Conservation (phyloP, 2,113 vertebrate species). For the Antidorcas marsupialis region DNA sequence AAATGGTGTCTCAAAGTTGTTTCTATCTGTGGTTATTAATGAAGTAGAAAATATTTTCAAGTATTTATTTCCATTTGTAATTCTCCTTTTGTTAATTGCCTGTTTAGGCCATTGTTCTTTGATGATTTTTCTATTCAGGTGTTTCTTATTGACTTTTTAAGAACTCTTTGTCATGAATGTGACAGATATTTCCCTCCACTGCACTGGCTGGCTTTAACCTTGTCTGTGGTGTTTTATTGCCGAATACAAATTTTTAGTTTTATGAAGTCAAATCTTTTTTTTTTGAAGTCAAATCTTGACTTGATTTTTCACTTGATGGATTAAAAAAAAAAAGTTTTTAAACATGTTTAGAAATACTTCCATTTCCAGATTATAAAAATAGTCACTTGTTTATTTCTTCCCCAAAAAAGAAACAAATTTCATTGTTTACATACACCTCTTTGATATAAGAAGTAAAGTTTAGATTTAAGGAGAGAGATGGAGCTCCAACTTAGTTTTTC, state of each 20-base stretch:
- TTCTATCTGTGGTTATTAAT: background rate
- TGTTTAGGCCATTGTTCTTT: background rate
- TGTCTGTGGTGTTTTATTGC: background rate
- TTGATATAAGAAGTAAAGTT: background rate
- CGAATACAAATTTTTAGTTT: background rate
- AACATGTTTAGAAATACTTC: background rate
- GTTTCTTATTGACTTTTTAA: background rate
- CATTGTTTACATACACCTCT: constrained; percentile 7
- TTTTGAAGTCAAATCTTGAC: background rate
- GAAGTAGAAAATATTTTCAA: background rate
- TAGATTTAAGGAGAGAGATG: background rate
- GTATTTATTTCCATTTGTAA: background rate
- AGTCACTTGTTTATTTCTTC: background rate
- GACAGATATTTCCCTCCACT: background rate
- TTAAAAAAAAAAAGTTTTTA: background rate
- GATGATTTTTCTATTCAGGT: background rate
- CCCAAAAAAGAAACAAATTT: background rate
- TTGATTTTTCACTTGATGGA: background rate
- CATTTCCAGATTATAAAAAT: background rate
- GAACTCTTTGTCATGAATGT: background rate
- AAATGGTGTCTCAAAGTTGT: background rate
- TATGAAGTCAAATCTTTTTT: background rate
- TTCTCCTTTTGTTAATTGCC: constrained; percentile 7
- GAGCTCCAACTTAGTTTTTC: background rate
- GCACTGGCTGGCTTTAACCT: background rate